Evolutionary conservation across 2,888 invertebrate genomes (phyloP), one percentile per base, ranked within the genome.

Genomic region (Coleophora flavipennella): DNA sequence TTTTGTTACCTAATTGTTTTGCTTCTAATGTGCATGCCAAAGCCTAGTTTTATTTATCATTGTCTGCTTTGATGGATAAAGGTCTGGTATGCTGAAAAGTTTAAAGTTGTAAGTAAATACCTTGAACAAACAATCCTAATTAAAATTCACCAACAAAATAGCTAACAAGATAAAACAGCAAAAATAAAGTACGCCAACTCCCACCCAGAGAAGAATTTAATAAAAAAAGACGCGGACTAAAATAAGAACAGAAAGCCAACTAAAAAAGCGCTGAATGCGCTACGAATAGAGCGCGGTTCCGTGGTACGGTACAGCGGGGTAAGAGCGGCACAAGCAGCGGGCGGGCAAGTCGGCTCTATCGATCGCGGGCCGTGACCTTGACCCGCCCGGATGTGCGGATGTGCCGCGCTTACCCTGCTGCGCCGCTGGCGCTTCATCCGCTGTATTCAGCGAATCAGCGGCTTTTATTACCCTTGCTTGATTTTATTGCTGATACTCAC

Each of bases 311-410:
- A 20, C 6, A 6, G 20, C 20, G 40, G 31, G 25, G 36, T 43
- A 38, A 27, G 26, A 45, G 44, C 49, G 46, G 49, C 44, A 52
- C 53, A 49, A 53, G 60, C 43, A 52, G 51, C 55, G 59, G 28
- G 53, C 38, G 53, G 51, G 29, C 29, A 29, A 29, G 29, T 6
- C 29, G 75, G 87, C 88, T 87, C 85, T 86, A 88, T 88, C 88
- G 88, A 87, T 87, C 87, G 20, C 75, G 72, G 76, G 71, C 83
- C 86, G 85, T 87, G 88, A 88, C 88, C 88, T 87, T 88, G 88
- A 87, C 88, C 87, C 71, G 87, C 71, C 83, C 78, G 74, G 84
- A 77, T 79, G 74, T 76, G 62, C 70, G 29, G 29, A 10, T 11
- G 29, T 20, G 29, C 61, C 57, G 57, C 57, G 57, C 62, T 72